phyloP scores from a whole-genome alignment of 2,113 vertebrate genomes.

The Oreotrochilus melanogaster region DNA sequence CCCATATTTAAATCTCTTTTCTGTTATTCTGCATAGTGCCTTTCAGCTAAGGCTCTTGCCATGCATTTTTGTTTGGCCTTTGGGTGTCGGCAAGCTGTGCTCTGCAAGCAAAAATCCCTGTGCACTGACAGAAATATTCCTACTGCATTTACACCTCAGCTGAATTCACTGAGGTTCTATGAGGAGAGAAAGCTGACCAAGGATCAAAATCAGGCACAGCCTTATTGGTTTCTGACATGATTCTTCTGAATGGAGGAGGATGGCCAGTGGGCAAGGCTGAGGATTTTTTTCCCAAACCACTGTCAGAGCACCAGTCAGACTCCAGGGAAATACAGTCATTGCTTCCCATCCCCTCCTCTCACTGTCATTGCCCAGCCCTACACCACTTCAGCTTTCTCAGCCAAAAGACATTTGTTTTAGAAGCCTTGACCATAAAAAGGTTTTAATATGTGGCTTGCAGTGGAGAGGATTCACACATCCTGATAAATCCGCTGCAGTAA shows the following conservation, averaged over 20 bases:
- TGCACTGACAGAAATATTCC: not conserved
- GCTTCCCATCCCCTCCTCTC: not conserved
- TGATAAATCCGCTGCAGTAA: not conserved
- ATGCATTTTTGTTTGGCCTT: not conserved
- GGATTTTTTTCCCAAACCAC: fast-evolving
- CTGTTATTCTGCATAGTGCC: not conserved
- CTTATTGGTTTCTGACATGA: not conserved
- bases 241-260: not conserved
- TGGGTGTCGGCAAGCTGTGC: not conserved
- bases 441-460: not conserved
- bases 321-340: not conserved
- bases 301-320: not conserved
- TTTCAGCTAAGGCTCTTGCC: not conserved
- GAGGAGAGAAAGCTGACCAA: not conserved
- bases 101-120: not conserved
- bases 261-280: not conserved
- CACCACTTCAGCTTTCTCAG: not conserved
- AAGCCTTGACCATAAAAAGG: not conserved
- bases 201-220: not conserved
- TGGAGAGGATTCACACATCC: not conserved
- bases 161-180: not conserved
- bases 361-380: not conserved
- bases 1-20: not conserved
- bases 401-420: not conserved
- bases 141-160: not conserved